phyloP scores from a whole-genome alignment of 2,888 invertebrate genomes.

The Ormyrus nitidulus region DNA sequence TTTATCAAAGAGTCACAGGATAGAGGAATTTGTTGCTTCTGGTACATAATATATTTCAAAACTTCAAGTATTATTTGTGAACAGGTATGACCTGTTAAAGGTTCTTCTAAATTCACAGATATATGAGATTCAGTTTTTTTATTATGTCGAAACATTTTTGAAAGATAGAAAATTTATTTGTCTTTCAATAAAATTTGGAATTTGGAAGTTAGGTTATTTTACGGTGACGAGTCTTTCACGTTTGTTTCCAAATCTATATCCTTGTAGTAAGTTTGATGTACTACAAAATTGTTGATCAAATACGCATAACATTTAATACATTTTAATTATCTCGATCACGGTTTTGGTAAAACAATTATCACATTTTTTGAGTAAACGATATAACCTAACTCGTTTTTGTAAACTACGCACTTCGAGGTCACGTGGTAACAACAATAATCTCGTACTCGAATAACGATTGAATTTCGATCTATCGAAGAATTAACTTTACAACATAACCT shows the following conservation, averaged over 20 bases:
- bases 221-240: no score
- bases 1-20: constrained; percentile 70
- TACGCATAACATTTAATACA: not conserved
- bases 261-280: no score
- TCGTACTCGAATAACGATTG: constrained; percentile 22
- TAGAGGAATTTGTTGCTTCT: constrained; percentile 75
- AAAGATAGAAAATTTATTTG: not conserved
- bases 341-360: no score
- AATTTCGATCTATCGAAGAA: constrained; percentile 36
- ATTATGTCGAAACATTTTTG: constrained; percentile 61
- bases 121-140: constrained; percentile 64
- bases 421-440: constrained; percentile 22
- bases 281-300: not conserved
- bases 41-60: constrained; percentile 74
- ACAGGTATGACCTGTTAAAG: constrained; percentile 72
- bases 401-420: not conserved
- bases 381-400: not conserved
- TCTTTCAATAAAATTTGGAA: not conserved
- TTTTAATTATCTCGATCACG: no score
- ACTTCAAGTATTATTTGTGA: constrained; percentile 72
- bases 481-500: constrained; percentile 44
- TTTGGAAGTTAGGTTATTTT: not conserved
- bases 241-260: no score
- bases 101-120: constrained; percentile 69
- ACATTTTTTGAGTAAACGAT: no score